Conservation (phyloP, 1,140 invertebrate genomes). For the Drosophila rufa region DNA sequence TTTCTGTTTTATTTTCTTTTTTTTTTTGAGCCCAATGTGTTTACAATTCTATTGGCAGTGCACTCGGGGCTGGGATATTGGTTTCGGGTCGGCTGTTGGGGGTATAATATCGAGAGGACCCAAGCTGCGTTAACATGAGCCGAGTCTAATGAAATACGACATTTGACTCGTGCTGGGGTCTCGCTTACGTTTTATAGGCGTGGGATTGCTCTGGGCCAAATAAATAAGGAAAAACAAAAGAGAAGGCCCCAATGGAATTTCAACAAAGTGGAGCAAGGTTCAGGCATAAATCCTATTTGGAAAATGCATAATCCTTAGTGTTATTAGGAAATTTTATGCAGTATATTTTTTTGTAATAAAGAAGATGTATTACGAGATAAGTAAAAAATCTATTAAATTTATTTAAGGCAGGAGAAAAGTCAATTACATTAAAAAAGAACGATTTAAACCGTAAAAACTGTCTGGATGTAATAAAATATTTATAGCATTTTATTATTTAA, state of each 20-base stretch:
- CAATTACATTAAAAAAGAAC: too few species aligned
- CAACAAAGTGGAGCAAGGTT: constrained; percentile 5
- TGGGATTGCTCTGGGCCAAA: constrained; percentile 75
- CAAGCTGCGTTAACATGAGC: constrained; percentile 69
- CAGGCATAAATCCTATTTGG: too few species aligned
- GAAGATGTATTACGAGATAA: not conserved
- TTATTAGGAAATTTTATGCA: too few species aligned
- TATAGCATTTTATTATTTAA: too few species aligned
- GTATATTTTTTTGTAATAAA: too few species aligned
- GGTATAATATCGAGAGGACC: constrained; percentile 16
- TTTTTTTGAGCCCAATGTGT: constrained; percentile 46
- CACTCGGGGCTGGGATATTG: constrained; percentile 31
- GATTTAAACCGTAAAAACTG: too few species aligned
- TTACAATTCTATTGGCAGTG: constrained; percentile 79
- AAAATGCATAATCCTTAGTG: too few species aligned
- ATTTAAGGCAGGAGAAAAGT: too few species aligned
- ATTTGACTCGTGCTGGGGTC: constrained; percentile 77
- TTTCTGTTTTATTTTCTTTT: constrained; percentile 40
- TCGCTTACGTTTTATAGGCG: constrained; percentile 69
- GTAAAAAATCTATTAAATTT: not conserved
- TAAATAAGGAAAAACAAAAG: constrained; percentile 33
- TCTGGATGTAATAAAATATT: too few species aligned
- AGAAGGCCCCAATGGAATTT: constrained; percentile 19
- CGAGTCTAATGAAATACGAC: constrained; percentile 79
- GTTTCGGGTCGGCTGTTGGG: constrained; percentile 15